These are phyloP conservation scores for Macaria notata DNA, from an alignment of 2,888 invertebrate species.

Conservation along the genomic window DNA sequence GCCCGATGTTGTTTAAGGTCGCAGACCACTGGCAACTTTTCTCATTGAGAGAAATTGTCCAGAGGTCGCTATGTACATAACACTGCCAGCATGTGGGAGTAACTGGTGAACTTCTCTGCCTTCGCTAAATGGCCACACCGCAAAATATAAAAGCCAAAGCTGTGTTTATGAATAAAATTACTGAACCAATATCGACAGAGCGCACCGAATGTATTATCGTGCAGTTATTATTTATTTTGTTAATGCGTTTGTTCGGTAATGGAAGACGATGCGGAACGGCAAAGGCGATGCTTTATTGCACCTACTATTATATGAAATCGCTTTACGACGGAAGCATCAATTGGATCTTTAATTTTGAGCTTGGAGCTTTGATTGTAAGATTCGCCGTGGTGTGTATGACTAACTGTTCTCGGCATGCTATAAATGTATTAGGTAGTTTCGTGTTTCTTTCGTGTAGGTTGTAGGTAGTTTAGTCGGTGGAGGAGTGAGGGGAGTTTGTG, in stretches of 20 bases:
- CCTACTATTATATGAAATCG: not conserved
- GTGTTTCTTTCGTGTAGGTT: too few species aligned
- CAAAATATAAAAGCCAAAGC: conserved; percentile 13
- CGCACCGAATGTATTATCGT: conserved; percentile 4
- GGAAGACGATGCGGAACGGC: conserved; percentile 9
- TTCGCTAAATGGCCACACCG: conserved; percentile 15
- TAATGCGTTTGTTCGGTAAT: conserved; percentile 10
- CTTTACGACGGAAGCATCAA: not conserved
- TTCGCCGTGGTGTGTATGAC: too few species aligned
- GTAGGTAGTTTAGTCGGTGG: too few species aligned
- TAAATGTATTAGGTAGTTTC: too few species aligned
- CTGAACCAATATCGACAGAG: conserved; percentile 10
- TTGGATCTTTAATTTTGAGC: not conserved
- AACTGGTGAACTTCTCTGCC: conserved; percentile 11
- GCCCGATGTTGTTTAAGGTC: conserved; percentile 3
- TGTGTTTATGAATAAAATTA: conserved; percentile 18
- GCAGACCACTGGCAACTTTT: conserved; percentile 16
- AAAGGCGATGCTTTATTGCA: conserved; percentile 3
- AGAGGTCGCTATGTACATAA: conserved; percentile 18
- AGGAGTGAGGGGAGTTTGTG: conserved; percentile 15
- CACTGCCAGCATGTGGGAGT: conserved; percentile 13
- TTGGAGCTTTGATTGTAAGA: not conserved
- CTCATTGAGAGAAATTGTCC: conserved; percentile 19
- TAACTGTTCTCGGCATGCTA: too few species aligned
- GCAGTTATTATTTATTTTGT: conserved; percentile 8